A percentile compares a stretch with the other conserved stretches of the same genome.
These are phyloP conservation scores for Lethrus apterus DNA, from an alignment of 1,140 invertebrate genomes.

Conservation along the genomic window DNA sequence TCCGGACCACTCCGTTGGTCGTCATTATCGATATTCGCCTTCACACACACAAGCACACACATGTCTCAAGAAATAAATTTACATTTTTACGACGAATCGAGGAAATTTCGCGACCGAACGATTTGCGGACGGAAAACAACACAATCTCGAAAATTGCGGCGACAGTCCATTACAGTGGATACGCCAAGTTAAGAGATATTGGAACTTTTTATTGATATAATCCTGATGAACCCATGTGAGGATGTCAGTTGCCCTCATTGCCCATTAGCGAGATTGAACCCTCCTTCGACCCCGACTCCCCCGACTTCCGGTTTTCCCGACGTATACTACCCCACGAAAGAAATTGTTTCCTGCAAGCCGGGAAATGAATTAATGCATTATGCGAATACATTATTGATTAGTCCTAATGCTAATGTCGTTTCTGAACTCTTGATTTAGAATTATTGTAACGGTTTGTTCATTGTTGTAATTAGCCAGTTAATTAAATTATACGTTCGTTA, in stretches of 20 bases:
- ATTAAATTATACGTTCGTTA: no score
- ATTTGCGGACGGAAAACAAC: conserved; percentile 17
- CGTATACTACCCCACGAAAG: conserved; percentile 25
- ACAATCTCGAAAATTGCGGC: conserved; percentile 19
- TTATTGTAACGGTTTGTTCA: no score
- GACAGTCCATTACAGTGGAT: no score
- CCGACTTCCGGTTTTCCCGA: conserved; percentile 22
- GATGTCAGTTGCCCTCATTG: conserved; percentile 38
- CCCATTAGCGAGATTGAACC: conserved; percentile 41
- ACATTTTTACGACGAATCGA: not conserved
- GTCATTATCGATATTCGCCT: conserved; percentile 7
- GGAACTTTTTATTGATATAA: conserved; percentile 34
- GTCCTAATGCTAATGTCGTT: conserved; percentile 34
- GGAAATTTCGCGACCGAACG: not conserved
- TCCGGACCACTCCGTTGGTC: not conserved
- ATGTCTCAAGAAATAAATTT: not conserved
- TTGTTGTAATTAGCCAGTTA: no score
- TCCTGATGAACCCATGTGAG: conserved; percentile 36
- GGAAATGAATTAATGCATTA: conserved; percentile 40
- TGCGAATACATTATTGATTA: conserved; percentile 40
- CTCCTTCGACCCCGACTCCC: conserved; percentile 16
- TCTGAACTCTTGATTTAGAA: no score
- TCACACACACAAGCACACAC: not conserved
- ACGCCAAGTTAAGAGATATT: conserved; percentile 26
- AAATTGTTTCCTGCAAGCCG: conserved; percentile 36